Percentiles rank a stretch among this genome's conserved stretches.
These are phyloP conservation scores for Melanerpes formicivorus DNA, from an alignment of 2,113 vertebrate genomes.

Conservation along the genomic window DNA sequence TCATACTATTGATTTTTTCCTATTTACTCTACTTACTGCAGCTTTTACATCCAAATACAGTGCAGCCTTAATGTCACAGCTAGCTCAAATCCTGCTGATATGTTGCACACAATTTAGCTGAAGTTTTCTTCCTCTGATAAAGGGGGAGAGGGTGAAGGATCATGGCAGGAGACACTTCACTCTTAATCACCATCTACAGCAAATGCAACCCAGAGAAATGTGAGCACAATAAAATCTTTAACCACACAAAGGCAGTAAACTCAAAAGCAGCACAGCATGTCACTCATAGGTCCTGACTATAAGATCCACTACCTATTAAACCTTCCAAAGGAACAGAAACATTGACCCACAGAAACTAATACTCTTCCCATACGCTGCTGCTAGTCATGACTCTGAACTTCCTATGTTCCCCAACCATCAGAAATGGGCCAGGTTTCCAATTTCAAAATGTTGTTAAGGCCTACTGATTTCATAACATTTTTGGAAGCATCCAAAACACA, in stretches of 20 bases:
- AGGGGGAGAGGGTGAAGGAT: not conserved
- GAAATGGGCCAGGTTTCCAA: not conserved
- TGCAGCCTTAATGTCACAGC: not conserved
- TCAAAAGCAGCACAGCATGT: not conserved
- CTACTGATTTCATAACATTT: not conserved
- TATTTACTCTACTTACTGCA: not conserved
- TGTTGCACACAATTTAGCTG: not conserved
- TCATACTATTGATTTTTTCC: not conserved
- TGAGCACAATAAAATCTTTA: not conserved
- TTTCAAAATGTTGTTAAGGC: not conserved
- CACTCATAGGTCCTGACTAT: not conserved
- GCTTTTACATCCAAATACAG: not conserved
- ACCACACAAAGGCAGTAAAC: not conserved
- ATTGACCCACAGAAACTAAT: not conserved
- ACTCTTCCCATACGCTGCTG: not conserved
- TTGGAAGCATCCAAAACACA: not conserved
- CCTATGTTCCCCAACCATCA: not conserved
- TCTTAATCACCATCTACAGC: not conserved
- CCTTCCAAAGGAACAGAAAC: not conserved
- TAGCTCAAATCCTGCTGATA: not conserved
- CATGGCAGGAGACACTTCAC: not conserved
- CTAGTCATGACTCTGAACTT: not conserved
- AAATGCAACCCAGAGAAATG: not conserved
- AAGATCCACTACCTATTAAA: not conserved
- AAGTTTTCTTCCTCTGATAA: not conserved